These are phyloP conservation scores for Macrochelys suwanniensis DNA, from an alignment of 2,797 vertebrate genomes.

Conservation along the genomic window DNA sequence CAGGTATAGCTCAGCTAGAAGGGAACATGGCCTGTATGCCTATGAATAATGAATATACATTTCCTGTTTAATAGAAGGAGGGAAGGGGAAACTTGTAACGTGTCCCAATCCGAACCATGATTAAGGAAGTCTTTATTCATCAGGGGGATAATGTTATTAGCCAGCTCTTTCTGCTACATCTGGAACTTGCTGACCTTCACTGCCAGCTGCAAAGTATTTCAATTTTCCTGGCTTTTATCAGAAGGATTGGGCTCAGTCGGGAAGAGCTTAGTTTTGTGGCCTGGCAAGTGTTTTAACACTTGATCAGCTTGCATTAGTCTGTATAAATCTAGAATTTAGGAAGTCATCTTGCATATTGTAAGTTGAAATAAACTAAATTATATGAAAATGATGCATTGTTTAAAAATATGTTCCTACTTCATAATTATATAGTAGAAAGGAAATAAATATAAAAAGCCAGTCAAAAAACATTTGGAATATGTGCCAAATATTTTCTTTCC, in stretches of 20 bases:
- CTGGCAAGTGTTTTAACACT: not conserved
- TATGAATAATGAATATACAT: rapidly evolving
- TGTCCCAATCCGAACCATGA: not conserved
- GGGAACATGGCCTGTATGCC: not conserved
- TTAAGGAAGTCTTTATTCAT: not conserved
- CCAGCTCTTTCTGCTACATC: not conserved
- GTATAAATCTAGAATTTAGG: not conserved
- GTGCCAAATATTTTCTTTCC: not conserved
- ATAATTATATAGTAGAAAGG: not conserved
- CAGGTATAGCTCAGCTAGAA: rapidly evolving
- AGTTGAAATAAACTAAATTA: not conserved
- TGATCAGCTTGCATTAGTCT: not conserved
- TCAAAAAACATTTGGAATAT: not conserved
- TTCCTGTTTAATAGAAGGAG: too few species aligned
- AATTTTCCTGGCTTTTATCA: not conserved
- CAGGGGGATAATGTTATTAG: not conserved
- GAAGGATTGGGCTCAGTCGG: not conserved
- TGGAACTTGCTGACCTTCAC: not conserved
- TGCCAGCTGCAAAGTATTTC: not conserved
- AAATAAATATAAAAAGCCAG: not conserved
- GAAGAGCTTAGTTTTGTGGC: not conserved
- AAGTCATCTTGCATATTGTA: not conserved
- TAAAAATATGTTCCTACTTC: not conserved
- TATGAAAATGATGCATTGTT: not conserved
- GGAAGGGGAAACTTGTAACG: not conserved